Evolutionary conservation across 2,797 vertebrate genomes (phyloP).

Genomic region (Trematomus bernacchii): DNA sequence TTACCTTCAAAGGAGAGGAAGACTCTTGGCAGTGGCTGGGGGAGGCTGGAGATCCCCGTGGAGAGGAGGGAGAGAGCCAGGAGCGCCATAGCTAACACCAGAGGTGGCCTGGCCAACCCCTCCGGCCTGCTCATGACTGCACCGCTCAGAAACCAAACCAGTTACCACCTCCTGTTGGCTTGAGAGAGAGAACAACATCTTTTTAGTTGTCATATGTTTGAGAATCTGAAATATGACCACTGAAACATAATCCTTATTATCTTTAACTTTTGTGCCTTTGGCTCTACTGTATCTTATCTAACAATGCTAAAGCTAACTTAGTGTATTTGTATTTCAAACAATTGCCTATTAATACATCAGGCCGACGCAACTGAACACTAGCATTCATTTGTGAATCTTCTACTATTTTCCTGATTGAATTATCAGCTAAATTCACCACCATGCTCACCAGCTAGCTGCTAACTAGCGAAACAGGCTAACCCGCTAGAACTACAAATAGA

Average conservation of each 20-base stretch:
- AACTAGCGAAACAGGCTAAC: too few relatives aligned
- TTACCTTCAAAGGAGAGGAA: constrained; percentile 87
- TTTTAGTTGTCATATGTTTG: neutral
- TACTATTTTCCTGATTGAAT: too few relatives aligned
- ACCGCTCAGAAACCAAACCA: constrained; percentile 48
- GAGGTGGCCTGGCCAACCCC: constrained; percentile 71
- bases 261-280: neutral
- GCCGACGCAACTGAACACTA: too few relatives aligned
- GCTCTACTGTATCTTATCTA: neutral
- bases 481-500: too few relatives aligned
- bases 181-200: constrained; percentile 17
- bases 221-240: neutral
- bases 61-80: constrained; percentile 69
- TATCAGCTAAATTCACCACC: too few relatives aligned
- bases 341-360: too few relatives aligned
- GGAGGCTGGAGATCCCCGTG: constrained; percentile 65
- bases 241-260: neutral
- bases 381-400: too few relatives aligned
- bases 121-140: constrained; percentile 77
- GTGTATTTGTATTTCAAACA: too few relatives aligned
- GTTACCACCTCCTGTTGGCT: constrained; percentile 53
- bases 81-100: constrained; percentile 53
- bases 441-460: too few relatives aligned
- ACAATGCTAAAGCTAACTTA: neutral
- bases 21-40: constrained; percentile 83